Percentiles rank a stretch among this genome's conserved stretches.
phyloP scores from a whole-genome alignment of 2,797 vertebrate genomes.

The Adelosebastes latens region DNA sequence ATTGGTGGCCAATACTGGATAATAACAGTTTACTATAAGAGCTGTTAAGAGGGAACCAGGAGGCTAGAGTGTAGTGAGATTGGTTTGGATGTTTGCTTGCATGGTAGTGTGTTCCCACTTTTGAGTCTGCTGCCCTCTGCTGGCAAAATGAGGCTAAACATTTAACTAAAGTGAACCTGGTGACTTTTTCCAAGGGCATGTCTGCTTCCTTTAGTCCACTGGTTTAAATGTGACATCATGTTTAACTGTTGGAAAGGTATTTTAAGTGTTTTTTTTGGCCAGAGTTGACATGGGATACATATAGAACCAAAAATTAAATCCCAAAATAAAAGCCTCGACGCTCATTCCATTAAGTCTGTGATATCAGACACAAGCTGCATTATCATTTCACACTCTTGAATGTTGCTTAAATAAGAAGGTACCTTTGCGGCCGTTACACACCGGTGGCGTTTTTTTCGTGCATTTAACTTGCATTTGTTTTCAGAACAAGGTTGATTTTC shows the following conservation, averaged over 20 bases:
- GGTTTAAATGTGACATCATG: neutral
- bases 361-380: neutral
- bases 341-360: neutral
- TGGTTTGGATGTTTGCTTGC: neutral
- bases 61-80: neutral
- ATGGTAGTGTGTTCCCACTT: neutral
- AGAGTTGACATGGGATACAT: neutral
- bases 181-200: neutral
- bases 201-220: neutral
- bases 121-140: constrained; percentile 78
- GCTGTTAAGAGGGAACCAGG: neutral
- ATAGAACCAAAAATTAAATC: neutral
- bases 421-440: neutral
- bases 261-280: neutral
- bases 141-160: constrained; percentile 44
- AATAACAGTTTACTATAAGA: neutral
- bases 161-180: neutral
- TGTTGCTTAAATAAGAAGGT: neutral
- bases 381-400: neutral
- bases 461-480: no score
- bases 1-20: neutral
- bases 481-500: no score
- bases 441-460: no score
- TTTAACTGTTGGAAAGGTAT: neutral
- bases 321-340: neutral